Base-by-base conservation (phyloP, 1,140 invertebrate species). In the Drosophila ercepeae region DNA sequence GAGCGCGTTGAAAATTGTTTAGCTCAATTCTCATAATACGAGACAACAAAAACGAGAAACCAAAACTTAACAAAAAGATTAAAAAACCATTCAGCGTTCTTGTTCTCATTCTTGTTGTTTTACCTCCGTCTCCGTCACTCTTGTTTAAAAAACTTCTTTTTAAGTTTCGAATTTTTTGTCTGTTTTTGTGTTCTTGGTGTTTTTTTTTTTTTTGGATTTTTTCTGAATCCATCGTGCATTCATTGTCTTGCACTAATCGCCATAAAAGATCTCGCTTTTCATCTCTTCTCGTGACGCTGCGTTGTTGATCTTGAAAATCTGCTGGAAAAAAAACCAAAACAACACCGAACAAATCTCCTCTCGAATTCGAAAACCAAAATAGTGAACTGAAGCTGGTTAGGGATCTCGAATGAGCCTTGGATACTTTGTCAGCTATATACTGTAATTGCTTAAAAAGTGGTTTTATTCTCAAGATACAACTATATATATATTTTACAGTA, bases 251-350 rank as follows among this genome's bases (percentile, higher is more conserved):
- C 60, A 50, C 77, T 82, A 88, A 88, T 88, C 82, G 77, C 57
- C 55, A 75, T 68, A 74, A 71, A 82, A 89, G 74, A 88, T 88
- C 83, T 83, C 79, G 79, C 79, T 88, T 88, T 88, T 89, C 82
- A 88, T 88, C 70, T 75, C 63, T 78, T 88, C 42, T 64, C 82
- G 82, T 88, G 82, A 88, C 82, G 82, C 57, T 88, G 74, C 82
- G 76, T 86, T 82, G 82, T 88, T 88, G 82, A 88, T 88, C 82
- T 88, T 88, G 82, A 88, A 88, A 75, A 82, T 82, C 71, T 78
- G 39, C 53, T 67, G 39, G 50, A 69, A 70, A 18, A 64, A 34
- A 65, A 69, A 67, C 54, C 50, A 14, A 53, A 39, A 34, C 68
- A 45, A 53, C 41, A 57, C 8, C 39, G 46, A 59, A 45, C 53